These are phyloP conservation scores for Mycetomoellerius zeteki DNA, from an alignment of 1,140 invertebrate species.

Conservation along the genomic window DNA sequence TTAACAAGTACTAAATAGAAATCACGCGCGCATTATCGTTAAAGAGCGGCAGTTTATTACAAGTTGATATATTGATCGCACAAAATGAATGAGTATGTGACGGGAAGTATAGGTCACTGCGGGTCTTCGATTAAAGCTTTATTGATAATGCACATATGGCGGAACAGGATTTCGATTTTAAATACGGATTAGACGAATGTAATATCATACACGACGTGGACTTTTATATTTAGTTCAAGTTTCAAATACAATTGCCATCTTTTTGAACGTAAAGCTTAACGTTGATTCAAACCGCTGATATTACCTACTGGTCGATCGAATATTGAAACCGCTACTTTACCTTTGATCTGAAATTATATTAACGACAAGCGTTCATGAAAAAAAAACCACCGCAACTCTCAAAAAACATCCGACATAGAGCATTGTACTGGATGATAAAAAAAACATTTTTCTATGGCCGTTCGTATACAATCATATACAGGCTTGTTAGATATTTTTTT, in stretches of 20 bases:
- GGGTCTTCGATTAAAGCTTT: slow-evolving; percentile 25
- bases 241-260: neutral
- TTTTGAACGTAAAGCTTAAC: neutral
- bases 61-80: slow-evolving; percentile 31
- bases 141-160: slow-evolving; percentile 22
- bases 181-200: neutral
- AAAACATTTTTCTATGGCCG: slow-evolving; percentile 43
- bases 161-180: slow-evolving; percentile 14
- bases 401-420: slow-evolving; percentile 26
- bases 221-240: neutral
- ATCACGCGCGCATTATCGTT: slow-evolving; percentile 15
- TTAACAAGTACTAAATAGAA: neutral
- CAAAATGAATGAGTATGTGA: slow-evolving; percentile 20
- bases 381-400: slow-evolving; percentile 16
- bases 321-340: slow-evolving; percentile 19
- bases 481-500: slow-evolving; percentile 28
- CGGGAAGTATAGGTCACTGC: slow-evolving; percentile 16
- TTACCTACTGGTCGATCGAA: neutral
- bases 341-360: slow-evolving; percentile 28
- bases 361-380: neutral
- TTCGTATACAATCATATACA: slow-evolving; percentile 33
- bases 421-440: slow-evolving; percentile 34
- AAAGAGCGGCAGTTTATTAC: neutral
- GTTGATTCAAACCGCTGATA: neutral
- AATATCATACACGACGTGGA: neutral